Evolutionary conservation across 2,888 invertebrate species (phyloP).

Genomic region (Hedya salicella): DNA sequence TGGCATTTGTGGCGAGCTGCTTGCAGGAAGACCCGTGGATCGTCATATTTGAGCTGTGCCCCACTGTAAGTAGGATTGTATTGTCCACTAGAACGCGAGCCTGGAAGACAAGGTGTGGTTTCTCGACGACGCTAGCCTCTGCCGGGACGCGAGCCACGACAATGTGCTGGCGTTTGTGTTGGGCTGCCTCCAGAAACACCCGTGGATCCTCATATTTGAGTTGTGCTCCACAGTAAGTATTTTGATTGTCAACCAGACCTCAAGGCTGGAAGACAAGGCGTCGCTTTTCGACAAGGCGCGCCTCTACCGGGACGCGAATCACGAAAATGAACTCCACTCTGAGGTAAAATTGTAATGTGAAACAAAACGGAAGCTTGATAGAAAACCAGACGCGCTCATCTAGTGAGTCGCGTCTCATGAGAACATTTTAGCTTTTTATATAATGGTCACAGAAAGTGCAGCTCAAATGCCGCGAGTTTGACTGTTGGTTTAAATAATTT

Average conservation of each 20-base stretch:
- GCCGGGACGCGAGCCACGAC: neutral
- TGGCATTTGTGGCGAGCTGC: conserved; percentile 89
- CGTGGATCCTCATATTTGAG: conserved; percentile 91
- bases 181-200: conserved; percentile 91
- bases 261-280: conserved; percentile 90
- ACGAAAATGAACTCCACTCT: too few relatives aligned
- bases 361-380: too few relatives aligned
- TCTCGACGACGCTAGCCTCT: conserved; percentile 43
- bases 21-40: conserved; percentile 92
- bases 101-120: conserved; percentile 84
- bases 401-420: too few relatives aligned
- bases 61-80: conserved; percentile 75
- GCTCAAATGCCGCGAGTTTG: too few relatives aligned
- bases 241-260: conserved; percentile 86
- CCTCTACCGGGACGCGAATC: conserved; percentile 88
- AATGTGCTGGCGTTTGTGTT: conserved; percentile 88
- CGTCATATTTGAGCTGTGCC: conserved; percentile 90
- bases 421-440: too few relatives aligned
- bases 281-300: conserved; percentile 91
- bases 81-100: conserved; percentile 90
- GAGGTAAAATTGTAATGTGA: too few relatives aligned
- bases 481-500: too few relatives aligned
- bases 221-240: conserved; percentile 86
- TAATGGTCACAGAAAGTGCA: too few relatives aligned
- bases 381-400: too few relatives aligned